These are phyloP conservation scores for Phortica okadai DNA, from an alignment of 2,888 invertebrate genomes.

Conservation along the genomic window DNA sequence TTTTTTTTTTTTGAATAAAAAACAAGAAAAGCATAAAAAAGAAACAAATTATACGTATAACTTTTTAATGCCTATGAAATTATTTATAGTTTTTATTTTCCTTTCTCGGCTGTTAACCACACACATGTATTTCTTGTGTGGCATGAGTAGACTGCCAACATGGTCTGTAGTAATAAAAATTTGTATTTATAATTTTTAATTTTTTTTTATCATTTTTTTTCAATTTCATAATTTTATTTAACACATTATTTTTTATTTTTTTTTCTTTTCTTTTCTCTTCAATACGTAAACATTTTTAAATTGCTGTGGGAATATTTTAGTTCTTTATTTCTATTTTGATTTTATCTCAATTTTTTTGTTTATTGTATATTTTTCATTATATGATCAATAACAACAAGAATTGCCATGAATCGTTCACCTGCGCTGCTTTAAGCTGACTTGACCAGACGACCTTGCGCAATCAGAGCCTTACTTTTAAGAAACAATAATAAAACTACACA, in stretches of 20 bases:
- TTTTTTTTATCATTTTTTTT: too few species aligned
- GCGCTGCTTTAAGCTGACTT: slow-evolving; percentile 43
- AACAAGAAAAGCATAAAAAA: neutral
- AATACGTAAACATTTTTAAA: too few species aligned
- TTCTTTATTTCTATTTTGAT: neutral
- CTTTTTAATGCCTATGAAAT: too few species aligned
- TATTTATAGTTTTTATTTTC: too few species aligned
- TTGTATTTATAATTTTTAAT: too few species aligned
- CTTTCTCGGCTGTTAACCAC: too few species aligned
- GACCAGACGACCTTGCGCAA: slow-evolving; percentile 70
- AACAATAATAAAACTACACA: neutral
- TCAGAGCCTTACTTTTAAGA: slow-evolving; percentile 42
- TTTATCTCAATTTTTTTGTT: neutral
- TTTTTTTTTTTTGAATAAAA: neutral
- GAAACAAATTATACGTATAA: neutral
- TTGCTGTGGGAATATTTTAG: neutral
- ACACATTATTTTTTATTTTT: too few species aligned
- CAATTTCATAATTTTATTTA: too few species aligned
- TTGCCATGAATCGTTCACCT: slow-evolving; percentile 51
- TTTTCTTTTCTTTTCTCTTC: too few species aligned
- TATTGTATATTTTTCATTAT: neutral
- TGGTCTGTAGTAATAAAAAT: too few species aligned
- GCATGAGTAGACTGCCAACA: too few species aligned
- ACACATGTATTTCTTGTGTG: too few species aligned
- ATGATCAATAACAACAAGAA: neutral